Base-by-base conservation (phyloP, 2,113 vertebrate species). In the Ceyx cyanopectus region DNA sequence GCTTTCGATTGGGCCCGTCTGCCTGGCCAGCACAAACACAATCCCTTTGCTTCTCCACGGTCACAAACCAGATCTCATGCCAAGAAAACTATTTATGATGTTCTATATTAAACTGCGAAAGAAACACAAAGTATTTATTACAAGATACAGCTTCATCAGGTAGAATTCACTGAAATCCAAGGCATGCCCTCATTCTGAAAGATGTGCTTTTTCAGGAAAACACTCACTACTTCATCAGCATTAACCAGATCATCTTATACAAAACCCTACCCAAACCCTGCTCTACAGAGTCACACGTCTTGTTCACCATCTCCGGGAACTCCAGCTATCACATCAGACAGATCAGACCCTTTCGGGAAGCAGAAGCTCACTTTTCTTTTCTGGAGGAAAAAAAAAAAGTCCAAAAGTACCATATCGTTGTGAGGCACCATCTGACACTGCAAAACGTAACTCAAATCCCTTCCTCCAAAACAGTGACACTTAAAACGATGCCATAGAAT, bases 1-100 rank as follows among this genome's bases (percentile, higher is more conserved):
- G 95, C 96, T 97, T 97, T 95, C 96, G 89, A 96, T 94, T 98
- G 97, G 97, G 95, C 97, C 72, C 63, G 92, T 94, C 96, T 74
- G 85, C 54, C 10, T 14, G 93, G 91, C 88, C 91, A 91, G 92
- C 84, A 93, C 92, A 97, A 96, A 94, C 40, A 95, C 95, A 92
- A 94, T 82, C 95, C 93, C 27, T 75, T 85, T 69, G 32, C 94
- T 91, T 89, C 83, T 96, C 81, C 51, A 45, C n/a, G 77, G 53
- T 80, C 93, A 48, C 92, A 80, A 78, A 89, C 46, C 63, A 40
- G n/a, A 81, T 80, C 90, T 81, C 18, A 13, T 1, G 27, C 81
- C 84, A 93, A 90, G 92, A 96, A 72, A 87, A 77, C 75, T 91
- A 62, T 92, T 93, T 93, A 56, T 85, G 89, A 67, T 81, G 87